These are phyloP conservation scores for Eubasilissa regina DNA, from an alignment of 1,140 invertebrate genomes.

Conservation along the genomic window DNA sequence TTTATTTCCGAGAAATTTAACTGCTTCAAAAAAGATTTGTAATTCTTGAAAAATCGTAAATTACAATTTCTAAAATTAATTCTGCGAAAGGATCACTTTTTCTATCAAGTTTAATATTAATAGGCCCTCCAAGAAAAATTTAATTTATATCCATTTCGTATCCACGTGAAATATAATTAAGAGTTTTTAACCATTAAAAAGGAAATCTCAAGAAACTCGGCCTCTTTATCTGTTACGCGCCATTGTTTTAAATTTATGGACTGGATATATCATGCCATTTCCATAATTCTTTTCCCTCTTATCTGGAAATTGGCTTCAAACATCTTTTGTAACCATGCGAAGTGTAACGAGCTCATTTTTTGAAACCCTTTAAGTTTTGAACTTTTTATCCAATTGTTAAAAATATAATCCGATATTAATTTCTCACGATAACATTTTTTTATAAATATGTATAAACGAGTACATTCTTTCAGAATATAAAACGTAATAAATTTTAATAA, in stretches of 20 bases:
- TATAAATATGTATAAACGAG: too few relatives aligned
- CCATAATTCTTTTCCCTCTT: constrained; percentile 56
- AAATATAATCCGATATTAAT: too few relatives aligned
- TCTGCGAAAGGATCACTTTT: neutral
- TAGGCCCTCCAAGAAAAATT: constrained; percentile 1
- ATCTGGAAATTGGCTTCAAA: constrained; percentile 50
- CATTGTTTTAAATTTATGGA: constrained; percentile 59
- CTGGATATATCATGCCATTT: constrained; percentile 53
- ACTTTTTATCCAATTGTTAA: neutral
- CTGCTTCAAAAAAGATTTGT: too few relatives aligned
- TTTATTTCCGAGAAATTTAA: too few relatives aligned
- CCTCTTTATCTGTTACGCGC: constrained; percentile 53
- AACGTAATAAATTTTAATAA: too few relatives aligned
- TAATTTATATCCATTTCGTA: constrained; percentile 29
- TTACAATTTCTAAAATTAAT: constrained; percentile 17
- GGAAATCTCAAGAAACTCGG: constrained; percentile 31
- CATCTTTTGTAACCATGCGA: constrained; percentile 47
- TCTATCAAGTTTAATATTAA: constrained; percentile 13
- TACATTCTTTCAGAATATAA: too few relatives aligned
- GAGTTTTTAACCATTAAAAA: constrained; percentile 34
- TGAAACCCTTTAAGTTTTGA: neutral
- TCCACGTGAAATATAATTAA: constrained; percentile 39
- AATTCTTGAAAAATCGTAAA: neutral
- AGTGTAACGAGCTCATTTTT: constrained; percentile 9
- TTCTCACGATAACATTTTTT: too few relatives aligned